Evolutionary conservation across 1,140 invertebrate species (phyloP).

Genomic region (Pomacea maculata): DNA sequence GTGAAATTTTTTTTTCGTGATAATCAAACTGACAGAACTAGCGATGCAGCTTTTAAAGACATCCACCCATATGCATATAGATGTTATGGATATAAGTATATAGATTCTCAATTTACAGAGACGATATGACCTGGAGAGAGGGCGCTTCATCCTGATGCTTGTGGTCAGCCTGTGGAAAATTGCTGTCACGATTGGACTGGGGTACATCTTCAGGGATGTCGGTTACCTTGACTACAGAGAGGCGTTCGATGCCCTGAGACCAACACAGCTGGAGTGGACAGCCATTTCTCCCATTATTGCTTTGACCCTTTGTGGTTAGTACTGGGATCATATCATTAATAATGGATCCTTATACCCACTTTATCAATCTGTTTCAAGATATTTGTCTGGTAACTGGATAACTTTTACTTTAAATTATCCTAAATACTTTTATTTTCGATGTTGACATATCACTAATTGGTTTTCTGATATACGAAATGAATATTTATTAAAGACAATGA

Average conservation of each 20-base stretch:
- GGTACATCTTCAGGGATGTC: conserved; percentile 24
- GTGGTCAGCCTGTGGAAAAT: conserved; percentile 42
- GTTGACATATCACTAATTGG: no score
- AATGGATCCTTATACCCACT: no score
- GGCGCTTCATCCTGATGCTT: conserved; percentile 31
- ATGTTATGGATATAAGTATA: neutral
- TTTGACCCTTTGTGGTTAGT: neutral
- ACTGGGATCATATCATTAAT: no score
- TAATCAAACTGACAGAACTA: no score
- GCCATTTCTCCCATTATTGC: conserved; percentile 1
- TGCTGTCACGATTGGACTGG: conserved; percentile 30
- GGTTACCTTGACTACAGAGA: neutral
- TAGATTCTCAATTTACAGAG: conserved; percentile 1
- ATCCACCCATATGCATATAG: neutral
- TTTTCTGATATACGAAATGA: no score
- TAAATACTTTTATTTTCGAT: no score
- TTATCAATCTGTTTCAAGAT: neutral
- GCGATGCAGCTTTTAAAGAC: neutral
- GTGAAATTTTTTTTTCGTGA: neutral
- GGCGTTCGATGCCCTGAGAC: neutral
- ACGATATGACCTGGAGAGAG: conserved; percentile 31
- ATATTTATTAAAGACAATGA: no score
- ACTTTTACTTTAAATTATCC: no score
- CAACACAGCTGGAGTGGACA: neutral
- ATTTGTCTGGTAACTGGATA: neutral